Base-by-base conservation (phyloP, 2,113 vertebrate genomes). In the Ciconia stormi region DNA sequence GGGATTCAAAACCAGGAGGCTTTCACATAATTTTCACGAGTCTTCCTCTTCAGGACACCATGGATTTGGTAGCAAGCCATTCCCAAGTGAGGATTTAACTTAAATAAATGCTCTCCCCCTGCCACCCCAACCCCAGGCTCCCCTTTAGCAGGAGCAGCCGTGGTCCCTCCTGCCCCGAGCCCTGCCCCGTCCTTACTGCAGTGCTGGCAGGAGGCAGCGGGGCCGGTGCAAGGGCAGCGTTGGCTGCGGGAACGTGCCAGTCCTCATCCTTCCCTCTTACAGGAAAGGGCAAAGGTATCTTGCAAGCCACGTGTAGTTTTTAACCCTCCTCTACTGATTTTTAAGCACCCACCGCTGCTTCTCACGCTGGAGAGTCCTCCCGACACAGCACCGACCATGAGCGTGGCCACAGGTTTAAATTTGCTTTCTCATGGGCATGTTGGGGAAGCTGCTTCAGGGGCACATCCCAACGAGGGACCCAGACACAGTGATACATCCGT, bases 351-450 rank as follows among this genome's bases (percentile, higher is more conserved):
- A 69, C 13, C 1, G 0, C n/a, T 13, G n/a, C 16, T 77, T 49
- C 65, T 50, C n/a, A 12, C 3, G 0, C n/a, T 36, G 79, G 10
- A 23, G n/a, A 70, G 10, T 16, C 30, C n/a, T 87, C 58, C 52
- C 0, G 1, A 16, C 58, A 34, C n/a, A 83, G 3, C 50, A 52
- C 26, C 3, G 0, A 46, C 52, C 4, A 0, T 1, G 1, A 59
- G 40, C 1, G 0, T 2, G 26, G 71, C 36, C 47, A 34, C 2
- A n/a, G 20, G 20, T 44, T n/a, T 42, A 55, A 26, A 47, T 70
- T 32, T 36, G n/a, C 16, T 52, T 36, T 73, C 46, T 55, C 23
- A 46, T 4, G 0, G 16, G 17, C 1, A 3, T 47, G 29, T 4
- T 49, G 61, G 36, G 50, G 42, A 55, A 88, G 38, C 22, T 74